Base-by-base conservation (phyloP, 2,797 vertebrate genomes). In the Spinus olivaceus region DNA sequence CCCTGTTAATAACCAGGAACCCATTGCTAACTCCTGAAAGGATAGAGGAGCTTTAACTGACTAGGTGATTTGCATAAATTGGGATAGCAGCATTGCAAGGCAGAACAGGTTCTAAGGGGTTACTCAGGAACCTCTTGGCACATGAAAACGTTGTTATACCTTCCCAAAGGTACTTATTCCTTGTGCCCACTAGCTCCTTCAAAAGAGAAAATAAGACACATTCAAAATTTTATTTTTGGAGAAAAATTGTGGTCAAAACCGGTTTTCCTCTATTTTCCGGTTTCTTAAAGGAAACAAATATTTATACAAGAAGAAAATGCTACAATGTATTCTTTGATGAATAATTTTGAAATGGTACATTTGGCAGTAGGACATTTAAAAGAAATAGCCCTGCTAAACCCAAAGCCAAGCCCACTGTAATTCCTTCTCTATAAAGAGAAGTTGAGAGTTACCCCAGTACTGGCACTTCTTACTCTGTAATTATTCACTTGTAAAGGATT, bases 61-160 rank as follows among this genome's bases (percentile, higher is more conserved):
- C 10, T 54, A 22, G 12, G 10, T 49, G 32, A 44, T 21, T 13
- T 66, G 14, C 33, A 77, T 5, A 41, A 67, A 39, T 19, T 19
- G 8, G 37, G 57, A 74, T 14, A 32, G 47, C 9, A 25, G 23
- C 0, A 1, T 2, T 57, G 60, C 53, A 85, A 12, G 10, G 8
- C 22, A 21, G 18, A 77, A 33, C 21, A 80, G n/a, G 18, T 47
- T 54, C 32, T 56, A n/a, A n/a, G 14, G 74, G 57, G 20, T 51
- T 64, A 39, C 25, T 79, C 20, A 63, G 2, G 25, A 73, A 84
- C 14, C 18, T 71, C 66, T 32, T 37, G 44, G 78, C 30, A 63
- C 39, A n/a, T 1, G 56, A 32, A n/a, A 12, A 53, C 0, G 0
- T 18, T 50, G 42, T 20, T 46, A 37, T 1, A 67, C 24, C 10